A percentile compares a stretch with the other conserved stretches of the same genome.
phyloP scores from a whole-genome alignment of 2,888 invertebrate species.

The Stegana nigrithorax region DNA sequence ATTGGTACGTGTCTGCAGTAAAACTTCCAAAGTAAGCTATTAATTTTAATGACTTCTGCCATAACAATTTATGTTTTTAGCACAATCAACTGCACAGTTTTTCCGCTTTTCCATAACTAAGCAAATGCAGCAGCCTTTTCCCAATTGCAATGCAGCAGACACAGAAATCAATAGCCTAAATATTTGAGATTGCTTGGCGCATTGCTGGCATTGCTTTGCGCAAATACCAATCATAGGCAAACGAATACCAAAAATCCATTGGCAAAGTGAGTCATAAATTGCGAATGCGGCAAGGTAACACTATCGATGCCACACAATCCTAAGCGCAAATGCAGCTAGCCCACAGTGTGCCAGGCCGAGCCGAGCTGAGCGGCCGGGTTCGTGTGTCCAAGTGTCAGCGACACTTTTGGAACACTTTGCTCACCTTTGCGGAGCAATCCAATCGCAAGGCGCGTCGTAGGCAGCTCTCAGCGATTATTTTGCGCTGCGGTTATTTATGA shows the following conservation, averaged over 20 bases:
- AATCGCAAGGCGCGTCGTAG: not conserved
- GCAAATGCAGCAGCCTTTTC: no score
- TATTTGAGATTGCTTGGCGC: not conserved
- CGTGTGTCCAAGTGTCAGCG: not conserved
- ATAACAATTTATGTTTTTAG: no score
- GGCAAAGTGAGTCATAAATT: constrained; percentile 53
- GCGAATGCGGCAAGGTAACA: constrained; percentile 26
- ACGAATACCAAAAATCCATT: constrained; percentile 1
- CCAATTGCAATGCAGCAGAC: no score
- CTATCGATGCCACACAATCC: constrained; percentile 11
- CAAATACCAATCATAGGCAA: not conserved
- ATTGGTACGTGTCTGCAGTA: no score
- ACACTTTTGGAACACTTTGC: constrained; percentile 22
- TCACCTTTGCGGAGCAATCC: constrained; percentile 6
- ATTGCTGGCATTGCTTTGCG: not conserved
- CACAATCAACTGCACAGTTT: no score
- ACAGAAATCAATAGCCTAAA: no score
- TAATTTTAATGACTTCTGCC: no score
- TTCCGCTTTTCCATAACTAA: no score
- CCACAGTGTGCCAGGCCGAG: no score
- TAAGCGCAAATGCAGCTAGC: not conserved
- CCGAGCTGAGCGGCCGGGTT: not conserved
- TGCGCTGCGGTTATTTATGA: constrained; percentile 53
- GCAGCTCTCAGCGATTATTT: constrained; percentile 10
- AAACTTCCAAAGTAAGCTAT: no score